phyloP scores from a whole-genome alignment of 2,888 invertebrate genomes.

The Eurytoma adleriae region DNA sequence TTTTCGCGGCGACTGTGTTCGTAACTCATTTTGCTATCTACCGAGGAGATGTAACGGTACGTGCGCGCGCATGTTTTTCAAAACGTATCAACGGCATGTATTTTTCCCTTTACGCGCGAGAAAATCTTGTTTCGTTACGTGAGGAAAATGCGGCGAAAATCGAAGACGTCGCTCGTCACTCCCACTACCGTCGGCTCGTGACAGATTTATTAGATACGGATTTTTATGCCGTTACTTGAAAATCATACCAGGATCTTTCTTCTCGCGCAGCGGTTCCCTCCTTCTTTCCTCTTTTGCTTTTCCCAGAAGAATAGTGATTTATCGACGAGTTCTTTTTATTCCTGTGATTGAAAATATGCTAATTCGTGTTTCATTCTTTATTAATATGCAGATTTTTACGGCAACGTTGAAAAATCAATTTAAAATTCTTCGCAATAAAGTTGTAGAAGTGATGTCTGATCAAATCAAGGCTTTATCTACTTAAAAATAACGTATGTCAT shows the following conservation, averaged over 20 bases:
- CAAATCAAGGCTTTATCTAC: neutral
- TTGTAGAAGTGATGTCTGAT: no score
- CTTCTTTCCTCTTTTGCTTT: neutral
- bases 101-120: constrained; percentile 21
- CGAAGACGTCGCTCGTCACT: constrained; percentile 47
- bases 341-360: neutral
- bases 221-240: constrained; percentile 46
- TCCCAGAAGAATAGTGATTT: constrained; percentile 33
- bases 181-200: constrained; percentile 13
- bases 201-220: constrained; percentile 52
- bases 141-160: constrained; percentile 44
- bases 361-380: neutral
- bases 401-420: no score
- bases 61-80: constrained; percentile 27
- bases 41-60: neutral
- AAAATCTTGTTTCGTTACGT: constrained; percentile 36
- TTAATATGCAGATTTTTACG: neutral
- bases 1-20: neutral
- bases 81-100: constrained; percentile 49
- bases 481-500: neutral
- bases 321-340: neutral
- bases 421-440: no score
- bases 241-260: constrained; percentile 27
- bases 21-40: constrained; percentile 45
- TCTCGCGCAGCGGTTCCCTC: neutral